Base-by-base conservation (phyloP, 1,140 invertebrate species). In the Drosophila leontia region DNA sequence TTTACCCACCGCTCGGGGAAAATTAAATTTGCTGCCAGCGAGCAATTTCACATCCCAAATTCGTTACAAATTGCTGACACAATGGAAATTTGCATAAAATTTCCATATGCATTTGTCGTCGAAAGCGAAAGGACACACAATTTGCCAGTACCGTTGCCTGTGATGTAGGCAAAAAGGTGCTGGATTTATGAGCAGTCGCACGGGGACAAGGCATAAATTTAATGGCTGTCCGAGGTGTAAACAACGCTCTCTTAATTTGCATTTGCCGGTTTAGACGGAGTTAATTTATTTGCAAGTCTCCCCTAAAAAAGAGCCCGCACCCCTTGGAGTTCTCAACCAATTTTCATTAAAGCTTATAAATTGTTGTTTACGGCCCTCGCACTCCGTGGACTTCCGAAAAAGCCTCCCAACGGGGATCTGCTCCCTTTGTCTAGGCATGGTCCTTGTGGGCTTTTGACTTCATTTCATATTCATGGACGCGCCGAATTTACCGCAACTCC, bases 261-360 rank as follows among this genome's bases (percentile, higher is more conserved):
- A 82, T 76, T 59, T 45, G 29, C 41, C 41, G 58, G 48, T 37
- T 56, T 50, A 39, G 69, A 35, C 55, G 58, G 44, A 86, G 74
- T 78, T 86, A 86, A 85, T 85, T 85, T 86, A 85, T 85, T 71
- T 86, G 74, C 63, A 55, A 74, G 42, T 64, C 71, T 55, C 11
- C 7, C 34, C 29, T 51, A 34, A 34, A 51, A 51, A 34, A 19
- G 26, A 29, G 32, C n/a, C 29, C 11, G n/a, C 50, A 34, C 57
- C 59, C 70, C 19, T 41, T 29, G 15, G 48, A 67, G 72, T 32
- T 60, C 64, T 75, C 84, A 68, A 87, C 84, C 85, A 88, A 88
- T 88, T 88, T 88, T 75, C 84, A 88, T 88, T 88, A 88, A 90
- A 81, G 80, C 85, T 71, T 83, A 75, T 84, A 88, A 90, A 88